phyloP scores from a whole-genome alignment of 2,888 invertebrate genomes.

The Clepsis dumicolana region DNA sequence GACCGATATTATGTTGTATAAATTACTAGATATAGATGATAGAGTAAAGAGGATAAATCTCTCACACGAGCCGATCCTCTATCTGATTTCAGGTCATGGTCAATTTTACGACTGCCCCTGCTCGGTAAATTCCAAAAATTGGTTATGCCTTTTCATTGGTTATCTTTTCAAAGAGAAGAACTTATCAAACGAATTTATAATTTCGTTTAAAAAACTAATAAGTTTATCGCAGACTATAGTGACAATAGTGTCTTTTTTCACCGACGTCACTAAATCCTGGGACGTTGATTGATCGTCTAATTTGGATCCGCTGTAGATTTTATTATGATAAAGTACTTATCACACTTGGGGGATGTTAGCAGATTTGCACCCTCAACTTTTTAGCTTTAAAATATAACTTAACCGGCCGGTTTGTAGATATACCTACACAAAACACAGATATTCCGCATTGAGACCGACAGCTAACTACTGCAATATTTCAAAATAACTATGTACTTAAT shows the following conservation, averaged over 20 bases:
- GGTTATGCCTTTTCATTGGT: too few relatives aligned
- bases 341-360: slow-evolving; percentile 47
- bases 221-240: background rate
- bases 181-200: background rate
- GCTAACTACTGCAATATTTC: too few relatives aligned
- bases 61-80: too few relatives aligned
- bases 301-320: slow-evolving; percentile 74
- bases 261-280: slow-evolving; percentile 68
- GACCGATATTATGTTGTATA: too few relatives aligned
- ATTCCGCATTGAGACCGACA: too few relatives aligned
- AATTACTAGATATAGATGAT: too few relatives aligned
- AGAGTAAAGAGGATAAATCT: too few relatives aligned
- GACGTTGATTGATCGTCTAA: slow-evolving; percentile 78
- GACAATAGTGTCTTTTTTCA: background rate
- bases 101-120: too few relatives aligned
- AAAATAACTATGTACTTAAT: too few relatives aligned
- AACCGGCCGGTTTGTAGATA: background rate
- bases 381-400: background rate
- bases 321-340: slow-evolving; percentile 75
- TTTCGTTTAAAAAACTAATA: background rate
- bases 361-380: slow-evolving; percentile 7
- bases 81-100: too few relatives aligned
- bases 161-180: background rate
- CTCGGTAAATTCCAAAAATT: too few relatives aligned
- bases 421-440: too few relatives aligned